These are phyloP conservation scores for Deroplatys truncata DNA, from an alignment of 2,888 invertebrate species.

Conservation along the genomic window DNA sequence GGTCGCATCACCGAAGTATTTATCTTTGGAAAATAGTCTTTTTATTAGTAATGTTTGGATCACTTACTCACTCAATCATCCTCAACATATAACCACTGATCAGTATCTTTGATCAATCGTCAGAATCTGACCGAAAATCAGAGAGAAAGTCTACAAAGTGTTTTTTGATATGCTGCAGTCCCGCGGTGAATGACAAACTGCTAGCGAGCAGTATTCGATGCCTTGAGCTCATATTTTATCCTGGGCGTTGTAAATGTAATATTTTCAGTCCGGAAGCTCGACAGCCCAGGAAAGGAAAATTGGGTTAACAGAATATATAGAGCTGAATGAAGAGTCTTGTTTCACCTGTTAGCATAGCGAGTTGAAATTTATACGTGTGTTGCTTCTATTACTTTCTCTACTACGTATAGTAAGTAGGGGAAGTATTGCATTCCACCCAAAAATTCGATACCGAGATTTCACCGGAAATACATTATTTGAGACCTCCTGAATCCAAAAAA, in stretches of 20 bases:
- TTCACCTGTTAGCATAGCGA: neutral
- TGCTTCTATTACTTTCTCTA: no score
- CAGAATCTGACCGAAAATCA: neutral
- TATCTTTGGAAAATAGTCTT: no score
- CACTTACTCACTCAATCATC: no score
- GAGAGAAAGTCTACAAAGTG: neutral
- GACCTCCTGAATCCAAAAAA: no score
- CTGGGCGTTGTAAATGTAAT: neutral
- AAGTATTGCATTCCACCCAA: no score
- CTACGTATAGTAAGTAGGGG: no score
- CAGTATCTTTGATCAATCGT: no score
- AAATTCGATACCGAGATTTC: no score
- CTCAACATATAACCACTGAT: no score
- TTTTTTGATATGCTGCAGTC: neutral
- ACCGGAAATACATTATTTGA: no score
- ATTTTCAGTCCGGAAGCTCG: neutral
- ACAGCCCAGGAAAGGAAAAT: neutral
- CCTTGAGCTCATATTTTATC: neutral
- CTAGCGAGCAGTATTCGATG: neutral
- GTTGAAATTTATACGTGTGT: neutral
- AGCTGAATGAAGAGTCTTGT: neutral
- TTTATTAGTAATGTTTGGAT: no score
- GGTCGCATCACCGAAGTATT: no score
- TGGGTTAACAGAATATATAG: neutral
- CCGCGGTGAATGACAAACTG: neutral